Percentiles rank a stretch among this genome's conserved stretches.
Evolutionary conservation across 2,888 invertebrate genomes (phyloP).

Genomic region (Gandaritis pyraliata): DNA sequence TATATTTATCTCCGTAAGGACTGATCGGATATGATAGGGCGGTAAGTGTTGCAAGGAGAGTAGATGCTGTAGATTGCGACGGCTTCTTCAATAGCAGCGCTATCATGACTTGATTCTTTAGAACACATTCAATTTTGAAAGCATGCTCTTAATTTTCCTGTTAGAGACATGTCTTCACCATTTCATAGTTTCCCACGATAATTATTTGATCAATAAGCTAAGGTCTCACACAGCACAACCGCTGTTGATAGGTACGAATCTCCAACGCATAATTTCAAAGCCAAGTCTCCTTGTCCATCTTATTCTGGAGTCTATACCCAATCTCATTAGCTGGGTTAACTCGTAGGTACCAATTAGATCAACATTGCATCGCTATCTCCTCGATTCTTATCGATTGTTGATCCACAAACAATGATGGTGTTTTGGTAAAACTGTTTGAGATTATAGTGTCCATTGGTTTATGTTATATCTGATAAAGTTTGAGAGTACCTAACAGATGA

Average conservation of each 20-base stretch:
- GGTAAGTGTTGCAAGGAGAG: constrained; percentile 77
- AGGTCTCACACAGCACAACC: constrained; percentile 4
- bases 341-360: constrained; percentile 4
- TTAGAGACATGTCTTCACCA: constrained; percentile 41
- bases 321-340: not conserved
- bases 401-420: constrained; percentile 38
- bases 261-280: constrained; percentile 16
- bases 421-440: constrained; percentile 56
- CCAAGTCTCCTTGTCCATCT: not conserved
- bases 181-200: constrained; percentile 21
- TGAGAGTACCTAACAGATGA: constrained; percentile 52
- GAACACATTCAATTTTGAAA: constrained; percentile 30
- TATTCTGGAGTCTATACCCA: not conserved
- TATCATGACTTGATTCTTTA: constrained; percentile 43
- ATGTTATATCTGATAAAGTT: constrained; percentile 69
- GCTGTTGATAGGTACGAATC: constrained; percentile 6
- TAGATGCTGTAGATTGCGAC: constrained; percentile 67
- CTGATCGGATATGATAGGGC: constrained; percentile 77
- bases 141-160: constrained; percentile 56
- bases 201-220: constrained; percentile 17
- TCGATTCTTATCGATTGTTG: constrained; percentile 38
- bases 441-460: constrained; percentile 64
- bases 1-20: constrained; percentile 78
- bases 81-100: constrained; percentile 72
- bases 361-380: constrained; percentile 29